A percentile compares a stretch with the other conserved stretches of the same genome.
These are phyloP conservation scores for Struthio camelus DNA, from an alignment of 2,113 vertebrate species.

Conservation along the genomic window DNA sequence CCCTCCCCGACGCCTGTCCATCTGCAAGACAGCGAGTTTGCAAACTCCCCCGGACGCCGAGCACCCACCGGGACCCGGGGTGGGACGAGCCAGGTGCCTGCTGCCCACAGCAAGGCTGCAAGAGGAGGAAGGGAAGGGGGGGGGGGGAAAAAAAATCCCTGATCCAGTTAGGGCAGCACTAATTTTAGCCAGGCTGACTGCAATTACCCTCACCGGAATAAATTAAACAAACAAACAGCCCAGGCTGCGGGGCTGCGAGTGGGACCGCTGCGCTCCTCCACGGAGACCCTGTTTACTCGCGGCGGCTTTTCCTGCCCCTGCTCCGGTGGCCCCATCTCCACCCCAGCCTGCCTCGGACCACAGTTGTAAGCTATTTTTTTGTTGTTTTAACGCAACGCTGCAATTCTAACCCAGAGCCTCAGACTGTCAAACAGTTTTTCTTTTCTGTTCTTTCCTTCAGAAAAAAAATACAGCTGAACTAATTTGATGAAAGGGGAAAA, in stretches of 20 bases:
- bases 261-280: background rate
- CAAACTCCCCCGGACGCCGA: background rate
- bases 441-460: constrained; percentile 56
- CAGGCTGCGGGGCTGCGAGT: background rate
- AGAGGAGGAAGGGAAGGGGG: rapidly evolving
- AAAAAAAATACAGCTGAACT: constrained; percentile 75
- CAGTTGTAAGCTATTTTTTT: constrained; percentile 48
- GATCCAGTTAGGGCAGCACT: background rate
- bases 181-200: background rate
- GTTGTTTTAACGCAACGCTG: constrained; percentile 36
- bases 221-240: background rate
- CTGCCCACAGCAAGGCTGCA: background rate
- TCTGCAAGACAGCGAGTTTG: background rate
- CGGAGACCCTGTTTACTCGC: background rate
- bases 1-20: background rate
- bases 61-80: background rate
- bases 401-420: constrained; percentile 64
- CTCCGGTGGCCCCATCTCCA: background rate
- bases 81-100: rapidly evolving
- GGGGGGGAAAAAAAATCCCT: background rate
- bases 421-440: constrained; percentile 56
- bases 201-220: background rate
- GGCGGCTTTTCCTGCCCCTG: background rate
- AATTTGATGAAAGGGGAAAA: constrained; percentile 79
- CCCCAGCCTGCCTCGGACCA: background rate